Base-by-base conservation (phyloP, 2,113 vertebrate species). In the Menura novaehollandiae region DNA sequence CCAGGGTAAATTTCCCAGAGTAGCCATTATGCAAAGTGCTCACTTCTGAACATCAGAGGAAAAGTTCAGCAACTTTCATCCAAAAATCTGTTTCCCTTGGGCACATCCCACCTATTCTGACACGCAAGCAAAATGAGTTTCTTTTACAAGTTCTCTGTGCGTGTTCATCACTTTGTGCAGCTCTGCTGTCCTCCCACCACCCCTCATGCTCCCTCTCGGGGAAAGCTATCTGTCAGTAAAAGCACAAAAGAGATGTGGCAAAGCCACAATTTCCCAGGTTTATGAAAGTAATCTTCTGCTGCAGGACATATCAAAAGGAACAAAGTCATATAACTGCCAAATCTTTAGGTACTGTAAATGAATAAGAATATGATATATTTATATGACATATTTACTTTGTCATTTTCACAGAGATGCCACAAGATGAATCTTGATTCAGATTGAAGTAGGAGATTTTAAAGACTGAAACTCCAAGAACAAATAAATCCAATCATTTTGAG, bases 61-160 rank as follows among this genome's bases (percentile, higher is more conserved):
- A 85, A 86, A 84, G 63, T 89, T 92, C 91, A 94, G 80, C 84
- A 89, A 59, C 81, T 81, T 85, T 81, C 11, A 62, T n/a, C 55
- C 2, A 13, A 89, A 91, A 89, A 84, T 30, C 35, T 63, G 15
- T 18, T 67, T 87, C 84, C 76, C 77, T 20, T 11, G 51, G 47
- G 68, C 66, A 67, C 7, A 8, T 85, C 80, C 33, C 63, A 76
- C 62, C 49, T 80, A 22, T 62, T 89, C 68, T 87, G 76, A 66
- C 80, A 80, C 0, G 3, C n/a, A 94, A 77, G 76, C 37, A 84
- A 69, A 95, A 66, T 41, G 9, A n/a, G 12, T n/a, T 83, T 84
- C 68, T 88, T 89, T 64, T 64, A 66, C 26, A 28, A 73, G 28
- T 39, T 69, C 44, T 67, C 13, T 21, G 7, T 35, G 35, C 1